A percentile compares a stretch with the other conserved stretches of the same genome.
These are phyloP conservation scores for Ciconia boyciana DNA, from an alignment of 2,113 vertebrate species.

Conservation along the genomic window DNA sequence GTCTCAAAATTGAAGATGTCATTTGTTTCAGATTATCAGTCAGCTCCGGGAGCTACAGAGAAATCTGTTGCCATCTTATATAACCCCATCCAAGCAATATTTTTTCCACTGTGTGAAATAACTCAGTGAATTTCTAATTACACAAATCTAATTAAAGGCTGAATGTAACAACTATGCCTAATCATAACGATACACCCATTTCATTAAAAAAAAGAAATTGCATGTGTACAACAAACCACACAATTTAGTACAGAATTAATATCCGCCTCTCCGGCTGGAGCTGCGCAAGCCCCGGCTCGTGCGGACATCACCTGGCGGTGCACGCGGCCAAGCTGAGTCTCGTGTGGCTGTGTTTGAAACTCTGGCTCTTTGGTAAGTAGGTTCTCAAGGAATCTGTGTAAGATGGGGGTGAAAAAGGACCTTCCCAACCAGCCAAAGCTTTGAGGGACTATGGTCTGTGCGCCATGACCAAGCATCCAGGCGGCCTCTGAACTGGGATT, in stretches of 20 bases:
- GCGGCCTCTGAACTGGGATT: not conserved
- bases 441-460: not conserved
- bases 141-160: constrained; percentile 36
- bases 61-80: accelerated
- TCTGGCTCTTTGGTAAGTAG: not conserved
- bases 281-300: not conserved
- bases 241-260: not conserved
- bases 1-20: not conserved
- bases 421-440: not conserved
- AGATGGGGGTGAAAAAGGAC: not conserved
- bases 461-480: no score
- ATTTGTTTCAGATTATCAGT: not conserved
- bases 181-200: not conserved
- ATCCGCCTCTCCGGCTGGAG: not conserved
- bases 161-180: not conserved
- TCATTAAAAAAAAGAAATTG: not conserved
- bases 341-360: accelerated
- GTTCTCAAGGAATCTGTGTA: not conserved
- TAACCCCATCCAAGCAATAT: not conserved
- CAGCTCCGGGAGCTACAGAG: not conserved
- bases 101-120: not conserved
- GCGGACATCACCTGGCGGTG: not conserved
- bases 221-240: not conserved
- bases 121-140: constrained; percentile 19
- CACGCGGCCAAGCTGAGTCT: accelerated